A percentile compares a stretch with the other conserved stretches of the same genome.
These are phyloP conservation scores for Zonitis immaculata DNA, from an alignment of 2,888 invertebrate species.

Conservation along the genomic window DNA sequence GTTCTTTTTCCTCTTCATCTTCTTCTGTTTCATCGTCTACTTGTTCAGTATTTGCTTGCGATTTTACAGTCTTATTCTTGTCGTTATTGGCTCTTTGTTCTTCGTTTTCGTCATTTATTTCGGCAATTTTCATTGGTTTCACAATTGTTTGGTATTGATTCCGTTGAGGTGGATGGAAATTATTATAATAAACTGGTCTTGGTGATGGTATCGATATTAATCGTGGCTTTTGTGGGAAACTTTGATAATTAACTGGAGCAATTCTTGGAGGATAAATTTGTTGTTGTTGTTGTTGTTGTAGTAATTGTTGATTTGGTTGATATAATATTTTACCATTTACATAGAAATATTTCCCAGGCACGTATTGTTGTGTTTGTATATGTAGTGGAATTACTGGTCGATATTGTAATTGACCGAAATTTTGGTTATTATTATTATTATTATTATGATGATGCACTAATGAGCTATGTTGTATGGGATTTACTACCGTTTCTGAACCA, in stretches of 20 bases:
- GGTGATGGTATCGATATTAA: conserved; percentile 1
- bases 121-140: conserved; percentile 23
- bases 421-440: no score
- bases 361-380: conserved; percentile 23
- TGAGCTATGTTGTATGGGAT: conserved; percentile 34
- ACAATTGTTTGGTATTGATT: conserved; percentile 26
- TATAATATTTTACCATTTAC: conserved; percentile 34
- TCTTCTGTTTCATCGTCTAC: no score
- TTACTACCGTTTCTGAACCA: conserved; percentile 27
- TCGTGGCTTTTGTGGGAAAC: conserved; percentile 1
- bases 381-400: conserved; percentile 27
- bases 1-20: conserved; percentile 19
- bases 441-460: conserved; percentile 30
- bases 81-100: conserved; percentile 22
- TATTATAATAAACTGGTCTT: not conserved
- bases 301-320: conserved; percentile 15
- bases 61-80: not conserved
- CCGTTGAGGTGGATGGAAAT: conserved; percentile 26
- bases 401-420: conserved; percentile 26
- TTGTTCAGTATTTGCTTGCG: no score
- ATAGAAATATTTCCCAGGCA: conserved; percentile 34
- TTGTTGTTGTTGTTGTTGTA: conserved; percentile 16
- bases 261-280: conserved; percentile 2
- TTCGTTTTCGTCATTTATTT: conserved; percentile 1
- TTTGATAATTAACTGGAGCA: conserved; percentile 3